A percentile compares a stretch with the other conserved stretches of the same genome.
phyloP scores from a whole-genome alignment of 2,113 vertebrate species.

The Entelurus aequoreus region DNA sequence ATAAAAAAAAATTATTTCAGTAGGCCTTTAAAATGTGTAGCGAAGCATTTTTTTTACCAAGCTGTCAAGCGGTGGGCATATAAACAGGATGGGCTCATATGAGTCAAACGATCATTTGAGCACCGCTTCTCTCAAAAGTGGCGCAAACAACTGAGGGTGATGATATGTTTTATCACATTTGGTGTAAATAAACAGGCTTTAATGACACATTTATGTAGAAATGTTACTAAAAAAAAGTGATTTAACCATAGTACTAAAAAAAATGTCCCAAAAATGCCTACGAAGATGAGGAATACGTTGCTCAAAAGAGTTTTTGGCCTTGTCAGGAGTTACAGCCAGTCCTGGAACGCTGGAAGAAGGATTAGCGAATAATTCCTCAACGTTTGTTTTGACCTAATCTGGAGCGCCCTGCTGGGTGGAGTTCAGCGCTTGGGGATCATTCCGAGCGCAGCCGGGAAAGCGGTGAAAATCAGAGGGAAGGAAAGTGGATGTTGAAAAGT shows the following conservation, averaged over 20 bases:
- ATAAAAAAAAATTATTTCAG: too few relatives aligned
- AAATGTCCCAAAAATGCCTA: background rate
- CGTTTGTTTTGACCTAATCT: conserved; percentile 32
- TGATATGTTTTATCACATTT: too few relatives aligned
- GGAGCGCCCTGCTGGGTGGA: conserved; percentile 21
- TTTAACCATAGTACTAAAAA: background rate
- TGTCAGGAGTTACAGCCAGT: background rate
- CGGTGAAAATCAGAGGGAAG: conserved; percentile 16
- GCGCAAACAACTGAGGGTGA: too few relatives aligned
- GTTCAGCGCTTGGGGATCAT: conserved; percentile 7
- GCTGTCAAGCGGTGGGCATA: too few relatives aligned
- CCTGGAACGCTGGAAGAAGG: conserved; percentile 6
- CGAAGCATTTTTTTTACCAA: too few relatives aligned
- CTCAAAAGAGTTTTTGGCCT: background rate
- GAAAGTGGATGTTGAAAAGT: background rate
- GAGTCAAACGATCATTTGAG: too few relatives aligned
- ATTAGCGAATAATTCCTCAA: conserved; percentile 24
- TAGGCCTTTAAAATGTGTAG: too few relatives aligned
- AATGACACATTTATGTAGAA: too few relatives aligned
- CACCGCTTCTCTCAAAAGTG: too few relatives aligned
- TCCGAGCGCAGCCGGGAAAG: conserved; percentile 1
- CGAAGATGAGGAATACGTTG: background rate
- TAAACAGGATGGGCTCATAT: too few relatives aligned
- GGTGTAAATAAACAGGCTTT: too few relatives aligned
- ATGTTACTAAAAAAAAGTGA: too few relatives aligned